Base-by-base conservation (phyloP, 1,140 invertebrate genomes). In the Drosophila guanche region DNA sequence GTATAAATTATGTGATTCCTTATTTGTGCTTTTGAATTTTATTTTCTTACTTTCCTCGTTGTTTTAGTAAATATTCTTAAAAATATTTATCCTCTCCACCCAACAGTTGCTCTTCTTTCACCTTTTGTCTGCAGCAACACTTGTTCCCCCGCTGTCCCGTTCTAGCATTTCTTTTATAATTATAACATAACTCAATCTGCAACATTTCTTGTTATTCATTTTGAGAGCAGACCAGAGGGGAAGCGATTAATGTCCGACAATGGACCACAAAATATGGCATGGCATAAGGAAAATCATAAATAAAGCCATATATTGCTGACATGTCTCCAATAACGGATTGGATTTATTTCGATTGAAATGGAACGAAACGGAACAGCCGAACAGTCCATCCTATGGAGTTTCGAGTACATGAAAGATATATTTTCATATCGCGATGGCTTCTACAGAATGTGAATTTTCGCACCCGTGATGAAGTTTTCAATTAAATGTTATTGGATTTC, bases 391-490 rank as follows among this genome's bases (percentile, higher is more conserved):
- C 47, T 61, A 59, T 62, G 47, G 55, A 55, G 58, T 77, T 65
- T 69, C 65, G 33, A 37, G 33, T 37, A 78, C 73, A 74, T 85
- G 74, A 63, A 81, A 85, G 33, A 83, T 88, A 68, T 88, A 88
- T 88, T 88, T 88, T 57, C 83, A 88, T 88, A 88, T 88, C 83
- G 83, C 78, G 83, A 88, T 88, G 78, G 75, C 42, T 72, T 68
- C 68, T 43, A 69, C 33, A 37, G 50, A 88, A 86, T 90, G 86
- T 90, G 86, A 90, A 90, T 90, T 90, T 90, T 90, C 86, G 81
- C 86, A 90, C 86, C 86, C 80, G 86, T 90, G 86, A 90, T 90
- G 86, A 90, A 90, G 86, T 90, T 90, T 90, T 86, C 86, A 90
- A 90, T 90, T 90, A 90, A 90, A 90, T 90, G 90, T 90, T 90